phyloP scores from a whole-genome alignment of 2,888 invertebrate species.

The Papilio gigon region DNA sequence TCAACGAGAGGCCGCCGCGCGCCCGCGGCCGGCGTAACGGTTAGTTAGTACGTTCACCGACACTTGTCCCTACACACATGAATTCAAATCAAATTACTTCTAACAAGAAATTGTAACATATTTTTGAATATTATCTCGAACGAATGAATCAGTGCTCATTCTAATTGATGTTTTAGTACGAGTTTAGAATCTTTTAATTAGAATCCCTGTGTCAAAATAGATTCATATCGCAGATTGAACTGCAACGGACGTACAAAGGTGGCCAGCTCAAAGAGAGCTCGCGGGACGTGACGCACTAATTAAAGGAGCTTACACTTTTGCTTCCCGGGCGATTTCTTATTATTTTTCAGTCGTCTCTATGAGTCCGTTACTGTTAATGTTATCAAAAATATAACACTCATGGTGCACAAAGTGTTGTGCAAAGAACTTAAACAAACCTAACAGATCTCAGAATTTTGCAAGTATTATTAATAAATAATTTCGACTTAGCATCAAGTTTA shows the following conservation, averaged over 20 bases:
- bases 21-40: neutral
- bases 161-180: neutral
- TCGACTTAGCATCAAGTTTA: constrained; percentile 15
- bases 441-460: neutral
- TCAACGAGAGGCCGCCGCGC: neutral
- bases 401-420: no score
- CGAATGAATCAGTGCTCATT: no score
- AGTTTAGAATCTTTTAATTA: neutral
- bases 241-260: neutral
- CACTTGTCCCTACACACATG: neutral
- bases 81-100: neutral
- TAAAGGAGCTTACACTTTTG: constrained; percentile 5
- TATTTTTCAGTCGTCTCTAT: neutral
- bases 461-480: constrained; percentile 2
- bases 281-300: constrained; percentile 3
- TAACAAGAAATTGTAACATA: no score
- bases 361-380: no score
- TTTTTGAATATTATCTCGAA: no score
- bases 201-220: neutral
- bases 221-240: neutral
- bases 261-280: neutral
- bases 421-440: no score
- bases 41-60: neutral
- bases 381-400: no score
- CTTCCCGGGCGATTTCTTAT: neutral